Evolutionary conservation across 2,113 vertebrate species (phyloP).

Genomic region (Cryptotis parvus): DNA sequence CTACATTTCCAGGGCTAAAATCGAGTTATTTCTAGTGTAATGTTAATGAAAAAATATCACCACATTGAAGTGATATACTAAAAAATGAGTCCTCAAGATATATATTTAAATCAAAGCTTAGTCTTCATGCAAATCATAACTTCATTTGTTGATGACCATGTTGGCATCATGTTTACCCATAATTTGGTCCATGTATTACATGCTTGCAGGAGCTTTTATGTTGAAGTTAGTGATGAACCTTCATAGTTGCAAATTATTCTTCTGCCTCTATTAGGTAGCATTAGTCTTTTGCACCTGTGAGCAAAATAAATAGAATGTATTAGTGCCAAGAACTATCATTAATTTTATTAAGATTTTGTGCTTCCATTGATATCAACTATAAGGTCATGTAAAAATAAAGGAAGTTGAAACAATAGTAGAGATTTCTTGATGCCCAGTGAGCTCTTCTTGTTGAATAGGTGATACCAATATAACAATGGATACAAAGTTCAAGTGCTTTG

Average conservation of each 20-base stretch:
- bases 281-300: slow-evolving; percentile 73
- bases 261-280: slow-evolving; percentile 59
- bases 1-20: not conserved
- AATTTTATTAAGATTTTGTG: slow-evolving; percentile 46
- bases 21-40: slow-evolving; percentile 12
- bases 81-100: not conserved
- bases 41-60: not conserved
- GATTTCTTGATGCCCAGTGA: not conserved
- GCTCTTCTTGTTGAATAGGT: not conserved
- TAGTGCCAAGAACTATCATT: slow-evolving; percentile 54
- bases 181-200: slow-evolving; percentile 17
- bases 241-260: slow-evolving; percentile 61
- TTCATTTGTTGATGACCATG: slow-evolving; percentile 45
- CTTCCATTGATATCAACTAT: not conserved
- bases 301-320: slow-evolving; percentile 64
- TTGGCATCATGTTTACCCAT: not conserved
- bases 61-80: not conserved
- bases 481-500: not conserved
- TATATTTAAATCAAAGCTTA: slow-evolving; percentile 42
- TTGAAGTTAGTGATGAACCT: not conserved
- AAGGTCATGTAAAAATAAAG: slow-evolving; percentile 55
- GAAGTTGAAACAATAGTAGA: not conserved
- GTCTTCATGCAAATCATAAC: slow-evolving; percentile 31
- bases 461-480: not conserved
- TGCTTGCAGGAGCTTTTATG: slow-evolving; percentile 52